phyloP scores from a whole-genome alignment of 2,888 invertebrate genomes.

The Physocephala rufipes region DNA sequence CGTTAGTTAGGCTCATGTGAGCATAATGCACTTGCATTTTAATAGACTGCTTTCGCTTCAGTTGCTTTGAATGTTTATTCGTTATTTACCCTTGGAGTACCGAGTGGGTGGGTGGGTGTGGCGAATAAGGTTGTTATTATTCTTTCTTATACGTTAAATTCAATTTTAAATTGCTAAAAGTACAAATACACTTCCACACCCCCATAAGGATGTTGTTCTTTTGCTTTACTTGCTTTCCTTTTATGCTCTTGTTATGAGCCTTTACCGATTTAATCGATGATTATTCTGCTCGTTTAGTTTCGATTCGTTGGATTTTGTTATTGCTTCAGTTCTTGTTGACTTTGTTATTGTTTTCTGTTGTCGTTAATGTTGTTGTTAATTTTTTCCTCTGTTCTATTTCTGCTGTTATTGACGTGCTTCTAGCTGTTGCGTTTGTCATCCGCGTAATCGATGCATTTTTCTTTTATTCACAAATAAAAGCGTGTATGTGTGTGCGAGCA shows the following conservation, averaged over 20 bases:
- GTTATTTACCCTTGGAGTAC: background rate
- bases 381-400: background rate
- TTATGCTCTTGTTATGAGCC: background rate
- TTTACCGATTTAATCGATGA: background rate
- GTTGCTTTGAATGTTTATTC: constrained; percentile 1
- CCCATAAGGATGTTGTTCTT: no score
- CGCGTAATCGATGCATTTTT: constrained; percentile 21
- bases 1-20: no score
- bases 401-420: background rate
- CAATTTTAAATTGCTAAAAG: background rate
- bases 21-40: background rate
- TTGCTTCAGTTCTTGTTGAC: background rate
- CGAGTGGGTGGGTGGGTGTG: no score
- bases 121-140: background rate
- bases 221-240: background rate
- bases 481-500: constrained; percentile 4
- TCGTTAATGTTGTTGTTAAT: background rate
- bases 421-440: constrained; percentile 4
- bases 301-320: background rate
- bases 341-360: background rate
- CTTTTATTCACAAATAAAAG: background rate
- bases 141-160: background rate
- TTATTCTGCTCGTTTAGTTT: background rate
- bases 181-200: background rate
- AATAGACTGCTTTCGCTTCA: background rate